A percentile compares a stretch with the other conserved stretches of the same genome.
Evolutionary conservation across 30 jellyfish, hydroid and myxozoan genomes (phyloP).

Genomic region (Hydractinia echinata): DNA sequence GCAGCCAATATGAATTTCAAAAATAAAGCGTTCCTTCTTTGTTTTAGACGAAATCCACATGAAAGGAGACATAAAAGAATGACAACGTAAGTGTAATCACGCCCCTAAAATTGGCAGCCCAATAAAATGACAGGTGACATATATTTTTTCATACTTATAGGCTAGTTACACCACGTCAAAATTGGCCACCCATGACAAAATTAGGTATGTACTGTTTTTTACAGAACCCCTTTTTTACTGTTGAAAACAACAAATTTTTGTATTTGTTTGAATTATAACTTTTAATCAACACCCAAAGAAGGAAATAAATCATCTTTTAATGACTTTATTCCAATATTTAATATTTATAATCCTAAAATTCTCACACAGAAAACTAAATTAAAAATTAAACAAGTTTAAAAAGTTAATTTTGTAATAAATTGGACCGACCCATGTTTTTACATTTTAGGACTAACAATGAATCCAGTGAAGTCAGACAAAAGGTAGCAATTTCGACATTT

Average conservation of each 20-base stretch:
- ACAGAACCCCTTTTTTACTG: no score
- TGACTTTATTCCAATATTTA: no score
- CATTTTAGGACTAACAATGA: slow-evolving; percentile 65
- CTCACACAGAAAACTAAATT: no score
- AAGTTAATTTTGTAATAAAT: no score
- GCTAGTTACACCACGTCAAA: slow-evolving; percentile 69
- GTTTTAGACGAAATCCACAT: slow-evolving; percentile 67
- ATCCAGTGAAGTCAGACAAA: slow-evolving; percentile 31
- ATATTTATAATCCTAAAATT: no score
- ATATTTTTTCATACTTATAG: slow-evolving; percentile 24
- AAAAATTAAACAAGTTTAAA: no score
- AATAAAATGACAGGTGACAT: background rate
- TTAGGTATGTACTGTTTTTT: slow-evolving; percentile 40
- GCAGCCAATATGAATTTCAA: background rate
- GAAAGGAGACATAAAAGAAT: slow-evolving; percentile 12
- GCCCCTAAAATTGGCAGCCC: background rate
- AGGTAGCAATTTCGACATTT: slow-evolving; percentile 22
- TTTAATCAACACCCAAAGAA: no score
- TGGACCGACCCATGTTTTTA: background rate
- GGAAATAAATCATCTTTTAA: no score
- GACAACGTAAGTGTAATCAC: background rate
- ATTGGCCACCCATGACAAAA: slow-evolving; percentile 77
- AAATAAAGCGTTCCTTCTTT: background rate
- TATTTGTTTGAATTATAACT: no score
- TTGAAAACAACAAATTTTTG: no score